A percentile compares a stretch with the other conserved stretches of the same genome.
These are phyloP conservation scores for Euproctis similis DNA, from an alignment of 2,888 invertebrate species.

Conservation along the genomic window DNA sequence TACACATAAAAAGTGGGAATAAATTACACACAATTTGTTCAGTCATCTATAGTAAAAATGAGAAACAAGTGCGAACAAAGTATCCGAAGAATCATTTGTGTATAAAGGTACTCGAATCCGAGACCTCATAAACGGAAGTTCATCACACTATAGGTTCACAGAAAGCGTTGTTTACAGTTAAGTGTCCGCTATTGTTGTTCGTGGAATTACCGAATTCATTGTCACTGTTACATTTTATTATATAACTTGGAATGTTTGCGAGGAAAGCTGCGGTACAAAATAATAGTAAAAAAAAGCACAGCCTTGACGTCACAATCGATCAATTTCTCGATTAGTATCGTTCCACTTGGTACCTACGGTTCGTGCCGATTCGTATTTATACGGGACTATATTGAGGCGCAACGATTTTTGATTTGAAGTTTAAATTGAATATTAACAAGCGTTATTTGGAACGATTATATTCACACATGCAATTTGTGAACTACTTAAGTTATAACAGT, in stretches of 20 bases:
- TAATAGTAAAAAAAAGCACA: conserved; percentile 24
- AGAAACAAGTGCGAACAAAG: no score
- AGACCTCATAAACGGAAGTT: no score
- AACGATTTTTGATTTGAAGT: conserved; percentile 11
- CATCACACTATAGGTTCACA: no score
- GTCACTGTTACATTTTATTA: conserved; percentile 36
- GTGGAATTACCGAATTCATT: conserved; percentile 24
- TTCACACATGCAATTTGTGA: no score
- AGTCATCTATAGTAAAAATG: no score
- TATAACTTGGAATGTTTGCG: conserved; percentile 31
- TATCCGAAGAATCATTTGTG: no score
- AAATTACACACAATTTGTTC: no score
- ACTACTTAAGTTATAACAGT: no score
- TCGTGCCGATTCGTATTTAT: conserved; percentile 14
- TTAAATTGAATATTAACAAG: conserved; percentile 14
- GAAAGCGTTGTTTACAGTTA: conserved; percentile 4
- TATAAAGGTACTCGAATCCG: no score
- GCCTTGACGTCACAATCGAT: conserved; percentile 28
- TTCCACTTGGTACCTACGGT: conserved; percentile 21
- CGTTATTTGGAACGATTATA: no score
- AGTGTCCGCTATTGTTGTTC: conserved; percentile 12
- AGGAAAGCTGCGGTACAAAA: conserved; percentile 40
- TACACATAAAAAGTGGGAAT: no score
- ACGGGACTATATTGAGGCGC: conserved; percentile 12
- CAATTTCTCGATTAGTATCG: conserved; percentile 32